Evolutionary conservation across 1,140 invertebrate species (phyloP).

Genomic region (Batillaria attramentaria): DNA sequence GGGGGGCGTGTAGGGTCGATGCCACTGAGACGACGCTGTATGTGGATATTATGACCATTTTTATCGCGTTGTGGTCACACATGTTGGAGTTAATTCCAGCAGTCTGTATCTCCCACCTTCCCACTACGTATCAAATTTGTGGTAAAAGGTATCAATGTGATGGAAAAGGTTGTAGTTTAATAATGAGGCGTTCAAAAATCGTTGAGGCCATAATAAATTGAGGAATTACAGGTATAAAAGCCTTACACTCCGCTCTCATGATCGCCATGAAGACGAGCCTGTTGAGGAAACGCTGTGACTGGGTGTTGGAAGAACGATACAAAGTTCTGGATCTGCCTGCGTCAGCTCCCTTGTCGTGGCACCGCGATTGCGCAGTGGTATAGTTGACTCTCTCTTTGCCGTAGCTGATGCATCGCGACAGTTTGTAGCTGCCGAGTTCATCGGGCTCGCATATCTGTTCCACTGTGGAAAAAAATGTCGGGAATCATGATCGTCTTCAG

Average conservation of each 20-base stretch:
- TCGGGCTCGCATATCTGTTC: neutral
- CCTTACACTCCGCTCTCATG: neutral
- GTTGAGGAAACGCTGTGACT: neutral
- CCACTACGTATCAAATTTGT: neutral
- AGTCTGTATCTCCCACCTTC: neutral
- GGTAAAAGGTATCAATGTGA: neutral
- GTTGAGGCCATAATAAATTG: no score
- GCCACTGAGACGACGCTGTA: no score
- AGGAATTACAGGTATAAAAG: neutral
- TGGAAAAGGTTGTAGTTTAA: neutral
- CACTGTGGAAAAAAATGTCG: neutral
- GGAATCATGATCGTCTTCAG: no score
- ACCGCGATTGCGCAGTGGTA: neutral
- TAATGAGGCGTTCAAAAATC: no score
- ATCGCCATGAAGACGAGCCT: neutral
- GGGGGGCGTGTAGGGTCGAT: no score
- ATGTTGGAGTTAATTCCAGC: neutral
- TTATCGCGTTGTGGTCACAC: no score
- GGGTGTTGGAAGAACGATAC: neutral
- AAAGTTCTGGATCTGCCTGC: neutral
- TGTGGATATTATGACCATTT: no score
- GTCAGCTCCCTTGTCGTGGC: neutral
- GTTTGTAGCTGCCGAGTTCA: neutral
- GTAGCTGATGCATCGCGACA: constrained; percentile 15
- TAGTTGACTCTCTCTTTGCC: neutral